Percentiles rank a stretch among this genome's conserved stretches.
phyloP scores from a whole-genome alignment of 2,113 vertebrate genomes.

The Silurus asotus region DNA sequence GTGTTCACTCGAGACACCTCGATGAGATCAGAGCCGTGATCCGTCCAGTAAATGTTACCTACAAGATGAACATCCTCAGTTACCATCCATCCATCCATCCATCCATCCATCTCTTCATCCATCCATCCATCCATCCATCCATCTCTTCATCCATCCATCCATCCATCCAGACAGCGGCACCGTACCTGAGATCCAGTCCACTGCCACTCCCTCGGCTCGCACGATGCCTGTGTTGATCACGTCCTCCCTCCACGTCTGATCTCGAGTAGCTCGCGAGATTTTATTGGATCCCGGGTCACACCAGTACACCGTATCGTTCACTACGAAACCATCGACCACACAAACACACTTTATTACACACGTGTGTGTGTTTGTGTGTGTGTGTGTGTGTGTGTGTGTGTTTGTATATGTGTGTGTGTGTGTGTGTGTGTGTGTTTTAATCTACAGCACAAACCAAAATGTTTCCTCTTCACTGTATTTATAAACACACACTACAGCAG shows the following conservation, averaged over 20 bases:
- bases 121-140: not conserved
- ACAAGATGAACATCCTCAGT: constrained; percentile 3
- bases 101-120: not conserved
- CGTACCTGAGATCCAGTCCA: constrained; percentile 89
- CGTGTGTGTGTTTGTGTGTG: no score
- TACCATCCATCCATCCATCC: constrained; percentile 4
- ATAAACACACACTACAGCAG: not conserved
- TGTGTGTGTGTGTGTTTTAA: no score
- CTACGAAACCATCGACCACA: constrained; percentile 56
- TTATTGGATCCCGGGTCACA: constrained; percentile 87
- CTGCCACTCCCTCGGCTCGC: constrained; percentile 83
- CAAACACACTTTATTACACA: no score
- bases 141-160: not conserved
- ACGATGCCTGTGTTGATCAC: constrained; percentile 81
- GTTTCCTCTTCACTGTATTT: no score
- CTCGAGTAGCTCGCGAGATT: constrained; percentile 82
- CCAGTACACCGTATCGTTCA: constrained; percentile 89
- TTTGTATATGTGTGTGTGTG: no score
- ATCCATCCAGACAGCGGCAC: not conserved
- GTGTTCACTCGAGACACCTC: constrained; percentile 85
- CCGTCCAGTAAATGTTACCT: constrained; percentile 91
- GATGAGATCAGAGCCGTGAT: constrained; percentile 87
- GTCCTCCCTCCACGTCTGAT: constrained; percentile 88
- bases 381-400: no score
- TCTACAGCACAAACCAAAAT: no score